Conservation (phyloP, 2,113 vertebrate species). For the Oreochromis aureus region DNA sequence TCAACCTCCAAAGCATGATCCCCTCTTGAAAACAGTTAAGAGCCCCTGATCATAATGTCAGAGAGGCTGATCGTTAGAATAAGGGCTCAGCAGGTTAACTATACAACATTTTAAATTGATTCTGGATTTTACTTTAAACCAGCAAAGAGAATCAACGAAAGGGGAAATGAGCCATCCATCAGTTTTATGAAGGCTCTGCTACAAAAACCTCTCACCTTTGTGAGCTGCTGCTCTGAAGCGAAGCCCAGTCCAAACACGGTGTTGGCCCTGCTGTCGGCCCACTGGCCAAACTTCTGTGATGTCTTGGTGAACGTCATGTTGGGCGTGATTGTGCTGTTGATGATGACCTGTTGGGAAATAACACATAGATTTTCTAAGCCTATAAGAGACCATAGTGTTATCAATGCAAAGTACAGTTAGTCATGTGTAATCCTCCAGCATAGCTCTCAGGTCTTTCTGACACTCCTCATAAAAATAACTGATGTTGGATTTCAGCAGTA, state of each 20-base stretch:
- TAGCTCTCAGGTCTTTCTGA: not conserved
- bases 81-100: not conserved
- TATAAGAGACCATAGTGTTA: not conserved
- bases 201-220: constrained; percentile 76
- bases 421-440: not conserved
- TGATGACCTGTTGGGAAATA: constrained; percentile 82
- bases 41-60: not conserved
- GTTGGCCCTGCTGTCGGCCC: constrained; percentile 97
- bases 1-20: not conserved
- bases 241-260: constrained; percentile 96
- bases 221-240: constrained; percentile 87
- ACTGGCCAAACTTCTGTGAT: constrained; percentile 96
- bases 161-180: not conserved
- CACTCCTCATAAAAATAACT: not conserved
- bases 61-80: not conserved
- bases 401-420: not conserved
- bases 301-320: constrained; percentile 99
- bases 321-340: constrained; percentile 97
- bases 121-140: not conserved
- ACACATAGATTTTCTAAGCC: not conserved
- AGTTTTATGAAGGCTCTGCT: not conserved
- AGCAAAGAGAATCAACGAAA: not conserved
- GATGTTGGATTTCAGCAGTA: not conserved
- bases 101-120: not conserved
- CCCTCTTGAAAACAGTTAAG: not conserved